Evolutionary conservation across 1,140 invertebrate genomes (phyloP), one percentile per base, ranked within the genome.

Genomic region (Saccostrea cuccullata): DNA sequence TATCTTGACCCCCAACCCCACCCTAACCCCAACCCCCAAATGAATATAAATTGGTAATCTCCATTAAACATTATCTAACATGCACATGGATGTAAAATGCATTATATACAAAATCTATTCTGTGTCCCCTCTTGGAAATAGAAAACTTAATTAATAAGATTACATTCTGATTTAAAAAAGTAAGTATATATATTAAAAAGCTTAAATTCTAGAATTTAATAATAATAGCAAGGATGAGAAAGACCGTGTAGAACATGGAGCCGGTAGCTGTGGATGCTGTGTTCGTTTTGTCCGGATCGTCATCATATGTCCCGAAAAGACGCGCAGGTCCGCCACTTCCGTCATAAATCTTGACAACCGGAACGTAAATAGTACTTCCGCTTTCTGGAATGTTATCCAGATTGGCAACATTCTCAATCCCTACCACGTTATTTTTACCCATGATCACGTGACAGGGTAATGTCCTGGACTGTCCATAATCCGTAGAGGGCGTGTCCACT

Each of bases 401-500:
- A 58, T 91, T 90, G 0, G 91, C 91, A 15, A 91, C 89, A 58
- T 91, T 90, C 64, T 91, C 90, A 4, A 91, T 30, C 8, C 87
- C 82, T 4, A 88, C 40, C 11, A 91, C 85, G 30, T 88, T 89
- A 17, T 85, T 86, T 20, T 55, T 47, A 6, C 84, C 82, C 0
- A 91, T n/a, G 20, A 85, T n/a, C 20, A 77, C 36, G 47, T 91
- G 90, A 70, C 77, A 77, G 8, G 58, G 83, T 17, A 88, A 90
- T 6, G 9, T 73, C 12, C 56, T 11, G 3, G 85, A 56, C 58
- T 82, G 55, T 17, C 89, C 96, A 0, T 95, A 94, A 92, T 97
- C 97, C 17, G 96, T 92, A 9, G 96, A 96, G 0, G 96, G 95
- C 0, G 96, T 96, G 91, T 97, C 97, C 0, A 97, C 95, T 0